Conservation (phyloP, 1,140 invertebrate species). For the Musca domestica region DNA sequence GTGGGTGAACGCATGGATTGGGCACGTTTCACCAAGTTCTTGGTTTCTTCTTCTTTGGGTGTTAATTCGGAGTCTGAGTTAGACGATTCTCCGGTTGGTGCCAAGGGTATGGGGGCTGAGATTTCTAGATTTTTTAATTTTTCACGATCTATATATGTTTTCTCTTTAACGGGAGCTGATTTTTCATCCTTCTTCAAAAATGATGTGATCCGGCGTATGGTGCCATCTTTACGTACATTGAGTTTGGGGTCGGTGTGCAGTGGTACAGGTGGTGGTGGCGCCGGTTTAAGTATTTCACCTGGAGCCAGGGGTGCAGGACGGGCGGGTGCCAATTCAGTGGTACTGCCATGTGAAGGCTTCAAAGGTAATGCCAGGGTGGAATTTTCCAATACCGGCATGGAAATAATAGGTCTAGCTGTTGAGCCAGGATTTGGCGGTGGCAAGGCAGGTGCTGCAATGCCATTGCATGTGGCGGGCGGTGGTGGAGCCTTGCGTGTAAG, state of each 20-base stretch:
- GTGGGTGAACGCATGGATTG: conserved; percentile 72
- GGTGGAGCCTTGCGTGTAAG: conserved; percentile 28
- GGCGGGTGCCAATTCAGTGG: conserved; percentile 48
- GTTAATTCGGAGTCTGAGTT: conserved; percentile 48
- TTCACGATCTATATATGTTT: conserved; percentile 67
- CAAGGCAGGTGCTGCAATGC: conserved; percentile 55
- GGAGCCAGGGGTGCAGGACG: conserved; percentile 60
- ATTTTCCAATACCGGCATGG: conserved; percentile 73
- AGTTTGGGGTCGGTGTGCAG: conserved; percentile 52
- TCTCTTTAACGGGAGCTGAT: conserved; percentile 61
- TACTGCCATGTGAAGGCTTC: conserved; percentile 48
- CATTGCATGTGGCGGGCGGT: conserved; percentile 24
- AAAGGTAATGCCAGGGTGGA: conserved; percentile 77
- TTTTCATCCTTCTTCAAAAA: conserved; percentile 67
- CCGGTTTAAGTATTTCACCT: conserved; percentile 25
- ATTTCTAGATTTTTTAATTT: conserved; percentile 74
- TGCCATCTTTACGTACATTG: conserved; percentile 57
- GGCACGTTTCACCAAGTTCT: conserved; percentile 62
- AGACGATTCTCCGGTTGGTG: conserved; percentile 41
- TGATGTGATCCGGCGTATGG: conserved; percentile 72
- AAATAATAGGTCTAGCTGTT: conserved; percentile 70
- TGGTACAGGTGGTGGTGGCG: conserved; percentile 45
- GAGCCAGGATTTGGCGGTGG: conserved; percentile 57
- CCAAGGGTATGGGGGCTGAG: conserved; percentile 69
- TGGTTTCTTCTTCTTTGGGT: conserved; percentile 45